These are phyloP conservation scores for Ciona savignyi DNA, from an alignment of 23 tunicate genomes.

Conservation along the genomic window DNA sequence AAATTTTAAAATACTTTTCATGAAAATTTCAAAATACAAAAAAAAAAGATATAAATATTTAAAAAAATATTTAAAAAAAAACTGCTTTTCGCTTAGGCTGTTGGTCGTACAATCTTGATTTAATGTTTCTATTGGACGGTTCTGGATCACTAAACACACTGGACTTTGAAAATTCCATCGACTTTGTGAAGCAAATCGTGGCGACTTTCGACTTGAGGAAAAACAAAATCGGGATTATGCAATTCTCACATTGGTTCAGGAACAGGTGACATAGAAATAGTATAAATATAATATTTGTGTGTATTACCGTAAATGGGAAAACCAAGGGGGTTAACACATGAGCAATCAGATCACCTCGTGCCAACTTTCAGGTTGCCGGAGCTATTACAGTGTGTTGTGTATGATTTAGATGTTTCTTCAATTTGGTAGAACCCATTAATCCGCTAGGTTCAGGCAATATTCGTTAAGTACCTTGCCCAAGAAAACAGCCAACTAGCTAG, in stretches of 20 bases:
- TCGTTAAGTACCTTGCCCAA: too few species aligned
- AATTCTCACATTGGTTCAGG: conserved; percentile 43
- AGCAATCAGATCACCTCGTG: too few species aligned
- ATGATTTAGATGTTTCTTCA: too few species aligned
- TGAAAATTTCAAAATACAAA: too few species aligned
- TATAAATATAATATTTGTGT: not conserved
- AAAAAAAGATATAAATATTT: too few species aligned
- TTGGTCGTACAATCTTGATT: conserved; percentile 9
- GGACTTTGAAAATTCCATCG: conserved; percentile 20
- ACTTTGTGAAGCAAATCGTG: conserved; percentile 29
- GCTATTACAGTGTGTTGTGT: too few species aligned
- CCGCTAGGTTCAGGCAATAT: too few species aligned
- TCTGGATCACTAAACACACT: conserved; percentile 23
- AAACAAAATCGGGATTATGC: conserved; percentile 48
- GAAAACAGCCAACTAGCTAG: too few species aligned
- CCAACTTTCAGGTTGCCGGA: too few species aligned
- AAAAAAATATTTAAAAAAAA: too few species aligned
- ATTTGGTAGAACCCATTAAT: too few species aligned
- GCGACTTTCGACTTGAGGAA: conserved; percentile 10
- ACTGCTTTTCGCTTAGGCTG: not conserved
- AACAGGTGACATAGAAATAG: conserved; percentile 3
- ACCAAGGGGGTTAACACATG: not conserved
- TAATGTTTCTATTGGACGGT: conserved; percentile 57
- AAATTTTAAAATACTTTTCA: too few species aligned
- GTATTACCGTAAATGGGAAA: not conserved